Evolutionary conservation across 1,140 invertebrate species (phyloP), one percentile per base, ranked within the genome.

Genomic region (Camponotus vicinus): DNA sequence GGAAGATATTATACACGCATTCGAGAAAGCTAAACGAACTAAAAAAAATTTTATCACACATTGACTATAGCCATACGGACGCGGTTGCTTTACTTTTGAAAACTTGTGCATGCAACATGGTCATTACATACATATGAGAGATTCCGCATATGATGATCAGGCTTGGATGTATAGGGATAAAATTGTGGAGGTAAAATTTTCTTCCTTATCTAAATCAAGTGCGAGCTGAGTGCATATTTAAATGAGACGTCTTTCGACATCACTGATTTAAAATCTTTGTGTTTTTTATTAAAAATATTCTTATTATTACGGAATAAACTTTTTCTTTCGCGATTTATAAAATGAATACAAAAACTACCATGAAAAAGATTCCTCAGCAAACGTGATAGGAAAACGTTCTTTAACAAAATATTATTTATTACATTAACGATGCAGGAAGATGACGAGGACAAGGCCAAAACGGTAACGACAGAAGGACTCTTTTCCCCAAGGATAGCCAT

Each of bases 31-130:
- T 15, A 52, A 18, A 27, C n/a, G 15, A 52, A 21, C 15, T 52
- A 37, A 55, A n/a, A 32, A 13, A 84, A 18, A n/a, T 73, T 45
- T 27, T 42, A 77, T 27, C 37, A n/a, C 5, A 40, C 5, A 3
- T 37, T 66, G 7, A 45, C 11, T 13, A 3, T 18, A 93, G 88
- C 97, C 97, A 0, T 96, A 95, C 88, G 97, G 97, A 2, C 95
- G 96, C 0, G 97, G 97, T 0, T 97, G 96, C 63, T 97, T 97
- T 82, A 96, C 96, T 2, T 97, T 97, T 85, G 96, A 97, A 3
- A 95, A 95, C 59, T 89, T 92, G 73, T 97, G 96, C 73, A 97
- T 97, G 96, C 96, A 97, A 77, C 96, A 97, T 86, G 97, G 97
- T 3, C 96, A 96, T 89, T 96, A 97, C 86, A 88, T 96, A 67